A percentile compares a stretch with the other conserved stretches of the same genome.
Conservation (phyloP, 2,797 vertebrate genomes). For the Lagodon rhomboides region DNA sequence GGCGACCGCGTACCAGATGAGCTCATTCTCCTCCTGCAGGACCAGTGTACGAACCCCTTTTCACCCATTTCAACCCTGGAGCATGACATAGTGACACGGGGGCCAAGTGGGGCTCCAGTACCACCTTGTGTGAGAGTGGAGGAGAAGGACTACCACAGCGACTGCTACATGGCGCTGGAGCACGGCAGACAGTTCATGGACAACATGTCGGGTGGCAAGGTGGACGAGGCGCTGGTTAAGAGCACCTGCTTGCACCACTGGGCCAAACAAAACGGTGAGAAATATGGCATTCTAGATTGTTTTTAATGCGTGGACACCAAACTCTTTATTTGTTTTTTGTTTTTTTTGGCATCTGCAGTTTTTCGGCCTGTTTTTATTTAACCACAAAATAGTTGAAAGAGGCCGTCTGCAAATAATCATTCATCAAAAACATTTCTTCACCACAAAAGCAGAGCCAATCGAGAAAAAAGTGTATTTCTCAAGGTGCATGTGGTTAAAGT, state of each 20-base stretch:
- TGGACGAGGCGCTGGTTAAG: conserved; percentile 97
- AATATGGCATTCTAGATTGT: not conserved
- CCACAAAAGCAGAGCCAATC: not conserved
- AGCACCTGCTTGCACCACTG: conserved; percentile 97
- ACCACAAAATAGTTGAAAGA: not conserved
- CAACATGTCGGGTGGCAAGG: conserved; percentile 99
- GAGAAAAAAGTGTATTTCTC: not conserved
- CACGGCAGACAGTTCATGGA: conserved; percentile 99
- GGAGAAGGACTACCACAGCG: conserved; percentile 95
- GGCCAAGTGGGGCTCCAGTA: conserved; percentile 69
- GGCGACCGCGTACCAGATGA: conserved; percentile 92
- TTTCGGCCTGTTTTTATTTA: not conserved
- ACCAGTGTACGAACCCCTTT: conserved; percentile 98
- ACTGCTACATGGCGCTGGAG: conserved; percentile 98
- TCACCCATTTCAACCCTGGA: conserved; percentile 87
- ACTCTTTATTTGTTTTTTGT: not conserved
- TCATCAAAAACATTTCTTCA: not conserved
- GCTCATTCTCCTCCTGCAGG: conserved; percentile 94
- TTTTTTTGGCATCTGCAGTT: not conserved
- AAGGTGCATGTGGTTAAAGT: not conserved
- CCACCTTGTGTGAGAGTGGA: conserved; percentile 90
- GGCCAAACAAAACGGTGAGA: conserved; percentile 94
- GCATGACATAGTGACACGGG: conserved; percentile 79
- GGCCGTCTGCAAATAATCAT: not conserved
- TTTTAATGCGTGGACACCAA: too few relatives aligned